Conservation (phyloP, 1,140 invertebrate species). For the Mactra quadrangularis region DNA sequence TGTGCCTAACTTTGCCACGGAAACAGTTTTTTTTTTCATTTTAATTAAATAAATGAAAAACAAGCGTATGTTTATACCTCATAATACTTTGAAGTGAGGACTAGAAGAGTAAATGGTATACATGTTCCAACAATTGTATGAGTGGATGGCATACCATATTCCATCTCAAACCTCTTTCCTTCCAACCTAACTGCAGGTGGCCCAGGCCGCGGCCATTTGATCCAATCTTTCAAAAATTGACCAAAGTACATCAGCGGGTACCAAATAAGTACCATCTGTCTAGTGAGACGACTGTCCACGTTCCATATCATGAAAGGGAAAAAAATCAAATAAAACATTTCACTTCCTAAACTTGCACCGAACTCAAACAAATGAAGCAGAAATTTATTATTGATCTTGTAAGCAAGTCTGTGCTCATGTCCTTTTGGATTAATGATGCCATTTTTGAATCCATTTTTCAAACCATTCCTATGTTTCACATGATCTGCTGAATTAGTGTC, state of each 20-base stretch:
- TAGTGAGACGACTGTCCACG: conserved; percentile 84
- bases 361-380: conserved; percentile 94
- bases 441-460: conserved; percentile 39
- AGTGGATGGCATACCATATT: conserved; percentile 97
- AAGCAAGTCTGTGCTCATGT: conserved; percentile 73
- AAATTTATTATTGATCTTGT: conserved; percentile 89
- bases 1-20: too few species aligned
- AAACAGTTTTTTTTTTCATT: too few species aligned
- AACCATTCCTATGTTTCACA: conserved; percentile 1
- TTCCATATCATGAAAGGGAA: conserved; percentile 97
- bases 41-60: too few species aligned
- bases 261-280: conserved; percentile 92
- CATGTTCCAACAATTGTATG: conserved; percentile 95
- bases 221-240: conserved; percentile 94
- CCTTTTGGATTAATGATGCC: conserved; percentile 34
- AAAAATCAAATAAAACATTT: conserved; percentile 93
- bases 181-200: conserved; percentile 91
- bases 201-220: conserved; percentile 89
- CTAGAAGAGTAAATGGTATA: conserved; percentile 92
- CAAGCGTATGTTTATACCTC: conserved; percentile 85
- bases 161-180: conserved; percentile 92
- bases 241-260: conserved; percentile 89
- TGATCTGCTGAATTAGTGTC: background rate
- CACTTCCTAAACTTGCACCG: conserved; percentile 93
- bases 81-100: conserved; percentile 92